Conservation (phyloP, 2,113 vertebrate genomes). For the Lethenteron reissneri region DNA sequence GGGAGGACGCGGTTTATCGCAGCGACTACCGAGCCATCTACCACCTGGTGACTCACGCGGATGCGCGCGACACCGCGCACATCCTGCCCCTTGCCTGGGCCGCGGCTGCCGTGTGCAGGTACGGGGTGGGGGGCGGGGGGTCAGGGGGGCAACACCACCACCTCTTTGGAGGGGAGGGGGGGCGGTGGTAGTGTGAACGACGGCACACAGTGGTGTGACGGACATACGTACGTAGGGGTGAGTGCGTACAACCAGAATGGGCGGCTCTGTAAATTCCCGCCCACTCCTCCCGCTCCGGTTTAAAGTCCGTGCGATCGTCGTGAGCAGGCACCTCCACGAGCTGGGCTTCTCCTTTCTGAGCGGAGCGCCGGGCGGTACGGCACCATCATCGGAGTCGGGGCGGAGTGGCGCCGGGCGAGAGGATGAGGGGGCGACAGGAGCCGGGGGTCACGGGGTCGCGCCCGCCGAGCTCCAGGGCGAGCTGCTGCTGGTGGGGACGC, state of each 20-base stretch:
- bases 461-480: constrained; percentile 10
- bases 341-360: no score
- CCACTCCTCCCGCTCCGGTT: no score
- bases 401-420: no score
- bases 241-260: no score
- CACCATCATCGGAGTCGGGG: no score
- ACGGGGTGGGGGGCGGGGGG: constrained; percentile 17
- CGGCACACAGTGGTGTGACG: no score
- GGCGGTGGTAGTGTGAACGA: background rate
- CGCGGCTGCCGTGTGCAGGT: constrained; percentile 29
- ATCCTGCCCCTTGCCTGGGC: constrained; percentile 46
- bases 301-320: no score
- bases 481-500: constrained; percentile 32
- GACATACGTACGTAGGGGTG: constrained; percentile 6
- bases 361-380: no score
- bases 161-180: background rate
- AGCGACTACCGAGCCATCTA: constrained; percentile 39
- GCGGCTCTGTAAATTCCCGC: no score
- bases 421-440: no score
- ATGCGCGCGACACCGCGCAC: constrained; percentile 28
- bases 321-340: no score
- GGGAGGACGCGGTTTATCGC: constrained; percentile 17
- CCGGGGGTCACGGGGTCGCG: no score
- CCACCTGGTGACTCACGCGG: constrained; percentile 41
- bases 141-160: constrained; percentile 11